Base-by-base conservation (phyloP, 2,113 vertebrate species). In the Camarhynchus parvulus region DNA sequence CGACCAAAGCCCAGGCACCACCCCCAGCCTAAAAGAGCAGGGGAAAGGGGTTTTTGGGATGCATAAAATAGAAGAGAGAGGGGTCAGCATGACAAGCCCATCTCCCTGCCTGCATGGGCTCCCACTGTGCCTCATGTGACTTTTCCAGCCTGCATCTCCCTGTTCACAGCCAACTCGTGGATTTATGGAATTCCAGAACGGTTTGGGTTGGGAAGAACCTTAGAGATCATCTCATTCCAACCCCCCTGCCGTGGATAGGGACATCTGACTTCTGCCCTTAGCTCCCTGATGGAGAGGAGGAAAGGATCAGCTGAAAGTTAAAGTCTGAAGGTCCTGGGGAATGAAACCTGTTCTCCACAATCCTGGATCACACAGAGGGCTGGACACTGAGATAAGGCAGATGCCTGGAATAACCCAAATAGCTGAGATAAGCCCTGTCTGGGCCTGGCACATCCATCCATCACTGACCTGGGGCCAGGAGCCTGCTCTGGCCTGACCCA, bases 321-420 rank as follows among this genome's bases (percentile, higher is more conserved):
- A 56, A 73, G 15, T 33, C 37, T 82, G 56, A 73, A 46, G 67
- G 37, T 11, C 9, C 5, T 21, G 39, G 18, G 42, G 66, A 33
- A 35, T 81, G 56, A 63, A 89, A 87, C 47, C 27, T 39, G 21
- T 33, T 53, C 39, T 64, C 17, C 7, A 5, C 76, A 49, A 1
- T 10, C 37, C 44, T 35, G 69, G 46, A 55, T 81, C 8, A 4
- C 1, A 1, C 9, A 68, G 69, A 33, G 17, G 27, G 19, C 50
- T 64, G 67, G 62, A 50, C 28, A 15, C 30, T 20, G 67, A 96
- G 92, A 89, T 92, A 94, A 91, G 1, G 8, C 0, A 31, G 62
- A 91, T 92, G 66, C 82, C 87, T 85, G 8, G n/a, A 91, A 94
- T 93, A 96, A 79, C 44, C 81, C 55, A 84, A 82, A 92, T 94